Percentiles rank a stretch among this genome's conserved stretches.
phyloP scores from a whole-genome alignment of 2,113 vertebrate genomes.

The Aptenodytes forsteri region DNA sequence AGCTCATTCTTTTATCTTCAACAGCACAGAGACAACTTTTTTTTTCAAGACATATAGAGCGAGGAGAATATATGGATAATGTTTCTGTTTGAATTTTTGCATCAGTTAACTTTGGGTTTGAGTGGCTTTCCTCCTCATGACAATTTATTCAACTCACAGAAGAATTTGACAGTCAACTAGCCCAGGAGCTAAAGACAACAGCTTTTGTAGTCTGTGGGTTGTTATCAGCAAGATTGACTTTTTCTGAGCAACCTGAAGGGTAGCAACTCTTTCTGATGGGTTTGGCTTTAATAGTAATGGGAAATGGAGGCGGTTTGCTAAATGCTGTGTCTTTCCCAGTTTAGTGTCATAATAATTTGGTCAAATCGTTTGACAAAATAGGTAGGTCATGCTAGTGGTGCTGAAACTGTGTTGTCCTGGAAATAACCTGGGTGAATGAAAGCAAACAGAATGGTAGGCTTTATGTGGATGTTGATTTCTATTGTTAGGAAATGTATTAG shows the following conservation, averaged over 20 bases:
- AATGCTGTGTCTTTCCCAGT: neutral
- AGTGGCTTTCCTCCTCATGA: neutral
- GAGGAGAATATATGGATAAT: neutral
- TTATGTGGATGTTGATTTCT: neutral
- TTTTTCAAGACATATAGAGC: rapidly evolving
- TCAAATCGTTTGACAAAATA: neutral
- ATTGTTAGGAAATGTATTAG: neutral
- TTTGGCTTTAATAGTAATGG: neutral
- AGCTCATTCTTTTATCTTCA: slow-evolving; percentile 2
- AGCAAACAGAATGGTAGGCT: rapidly evolving
- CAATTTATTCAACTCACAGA: neutral
- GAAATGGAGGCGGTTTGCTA: neutral
- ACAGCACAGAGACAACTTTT: neutral
- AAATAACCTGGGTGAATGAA: neutral
- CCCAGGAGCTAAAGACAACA: neutral
- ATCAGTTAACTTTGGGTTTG: neutral
- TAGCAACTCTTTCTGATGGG: neutral
- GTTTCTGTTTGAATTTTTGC: neutral
- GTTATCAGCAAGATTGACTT: neutral
- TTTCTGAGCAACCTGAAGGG: neutral
- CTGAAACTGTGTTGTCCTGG: neutral
- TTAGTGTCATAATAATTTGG: no score
- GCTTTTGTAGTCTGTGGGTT: neutral
- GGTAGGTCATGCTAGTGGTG: no score
- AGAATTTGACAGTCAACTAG: neutral